Conservation (phyloP, 2,113 vertebrate genomes). For the Collichthys lucidus region DNA sequence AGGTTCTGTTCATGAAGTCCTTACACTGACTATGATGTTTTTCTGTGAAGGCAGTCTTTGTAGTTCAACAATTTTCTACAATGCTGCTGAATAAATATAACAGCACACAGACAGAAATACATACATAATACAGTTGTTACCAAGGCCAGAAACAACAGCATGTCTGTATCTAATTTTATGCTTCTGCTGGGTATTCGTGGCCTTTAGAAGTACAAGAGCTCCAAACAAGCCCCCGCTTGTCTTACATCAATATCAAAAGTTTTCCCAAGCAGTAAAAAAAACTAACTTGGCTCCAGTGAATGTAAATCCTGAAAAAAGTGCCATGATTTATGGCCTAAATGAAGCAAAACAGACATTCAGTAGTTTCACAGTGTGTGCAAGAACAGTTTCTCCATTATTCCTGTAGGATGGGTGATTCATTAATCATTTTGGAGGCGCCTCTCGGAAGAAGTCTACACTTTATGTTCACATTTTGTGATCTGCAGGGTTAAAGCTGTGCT, state of each 20-base stretch:
- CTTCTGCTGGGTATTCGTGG: constrained; percentile 20
- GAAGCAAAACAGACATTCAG: constrained; percentile 55
- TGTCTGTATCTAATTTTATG: constrained; percentile 32
- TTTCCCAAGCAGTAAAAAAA: constrained; percentile 38
- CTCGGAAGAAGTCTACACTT: constrained; percentile 14
- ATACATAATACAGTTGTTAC: constrained; percentile 31
- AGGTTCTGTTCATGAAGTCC: not conserved
- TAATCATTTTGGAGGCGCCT: constrained; percentile 33
- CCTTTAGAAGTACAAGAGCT: constrained; percentile 6
- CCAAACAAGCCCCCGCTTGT: constrained; percentile 65
- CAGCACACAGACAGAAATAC: constrained; percentile 11
- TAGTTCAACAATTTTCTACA: not conserved
- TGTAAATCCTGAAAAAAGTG: constrained; percentile 53
- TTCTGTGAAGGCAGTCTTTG: constrained; percentile 19
- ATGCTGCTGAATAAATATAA: constrained; percentile 15
- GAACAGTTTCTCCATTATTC: constrained; percentile 59
- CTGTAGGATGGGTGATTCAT: constrained; percentile 38
- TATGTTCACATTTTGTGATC: constrained; percentile 40
- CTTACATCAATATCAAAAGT: constrained; percentile 52
- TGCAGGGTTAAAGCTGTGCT: not conserved
- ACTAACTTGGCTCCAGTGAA: constrained; percentile 36
- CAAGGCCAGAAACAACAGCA: not conserved
- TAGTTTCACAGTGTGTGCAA: constrained; percentile 47
- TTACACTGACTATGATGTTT: constrained; percentile 6
- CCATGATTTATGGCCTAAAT: constrained; percentile 58